phyloP scores from a whole-genome alignment of 2,113 vertebrate genomes.

The Apteryx mantelli region DNA sequence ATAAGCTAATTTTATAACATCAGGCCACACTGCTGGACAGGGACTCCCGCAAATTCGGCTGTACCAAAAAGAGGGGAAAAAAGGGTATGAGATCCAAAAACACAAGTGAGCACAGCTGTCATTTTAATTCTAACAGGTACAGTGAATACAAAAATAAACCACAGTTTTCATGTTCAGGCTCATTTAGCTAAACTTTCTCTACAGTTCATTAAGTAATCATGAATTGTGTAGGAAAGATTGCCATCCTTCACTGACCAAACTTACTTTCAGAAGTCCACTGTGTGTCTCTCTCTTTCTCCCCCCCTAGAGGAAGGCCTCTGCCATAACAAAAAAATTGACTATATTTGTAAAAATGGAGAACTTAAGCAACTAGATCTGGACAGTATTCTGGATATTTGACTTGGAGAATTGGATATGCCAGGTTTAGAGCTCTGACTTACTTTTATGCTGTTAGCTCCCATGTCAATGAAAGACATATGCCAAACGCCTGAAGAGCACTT shows the following conservation, averaged over 20 bases:
- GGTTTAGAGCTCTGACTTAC: not conserved
- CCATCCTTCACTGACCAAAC: not conserved
- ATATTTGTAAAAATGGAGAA: not conserved
- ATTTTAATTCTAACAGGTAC: not conserved
- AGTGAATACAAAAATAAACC: not conserved
- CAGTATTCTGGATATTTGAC: not conserved
- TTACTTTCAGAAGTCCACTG: not conserved
- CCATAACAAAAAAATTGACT: not conserved
- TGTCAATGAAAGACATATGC: not conserved
- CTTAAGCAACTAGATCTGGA: not conserved
- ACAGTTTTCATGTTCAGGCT: not conserved
- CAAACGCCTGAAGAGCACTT: not conserved
- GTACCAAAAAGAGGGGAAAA: conserved; percentile 50
- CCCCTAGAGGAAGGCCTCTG: not conserved
- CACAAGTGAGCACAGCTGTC: not conserved
- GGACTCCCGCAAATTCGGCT: conserved; percentile 98
- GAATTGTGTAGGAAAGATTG: not conserved
- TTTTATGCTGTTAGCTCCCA: not conserved
- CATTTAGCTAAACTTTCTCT: not conserved
- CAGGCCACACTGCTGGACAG: conserved; percentile 97
- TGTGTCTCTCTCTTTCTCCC: not conserved
- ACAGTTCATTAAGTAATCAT: not conserved
- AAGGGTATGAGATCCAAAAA: not conserved
- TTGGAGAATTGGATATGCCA: not conserved
- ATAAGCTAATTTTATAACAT: conserved; percentile 98